Conservation (phyloP, 2,797 vertebrate species). For the Leptoclinus maculatus region DNA sequence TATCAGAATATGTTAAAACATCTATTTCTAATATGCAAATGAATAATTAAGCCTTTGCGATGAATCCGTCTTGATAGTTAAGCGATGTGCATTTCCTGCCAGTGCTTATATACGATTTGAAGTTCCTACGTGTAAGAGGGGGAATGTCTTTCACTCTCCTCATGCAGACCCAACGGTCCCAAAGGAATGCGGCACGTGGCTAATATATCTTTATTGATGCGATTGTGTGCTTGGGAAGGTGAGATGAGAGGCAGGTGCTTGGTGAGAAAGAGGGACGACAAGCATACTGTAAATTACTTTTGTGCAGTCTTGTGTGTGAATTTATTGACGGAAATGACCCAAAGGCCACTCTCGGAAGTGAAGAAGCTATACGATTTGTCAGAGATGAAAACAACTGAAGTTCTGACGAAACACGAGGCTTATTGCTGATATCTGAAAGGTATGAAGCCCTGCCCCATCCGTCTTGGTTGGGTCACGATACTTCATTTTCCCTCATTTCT, state of each 20-base stretch:
- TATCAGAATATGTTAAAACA: constrained; percentile 25
- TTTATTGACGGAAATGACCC: constrained; percentile 61
- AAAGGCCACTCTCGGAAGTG: constrained; percentile 42
- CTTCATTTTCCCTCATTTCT: constrained; percentile 79
- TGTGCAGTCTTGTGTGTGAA: constrained; percentile 32
- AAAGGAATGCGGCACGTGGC: not conserved
- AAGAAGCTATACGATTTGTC: constrained; percentile 48
- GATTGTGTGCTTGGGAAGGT: constrained; percentile 20
- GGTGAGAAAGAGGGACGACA: constrained; percentile 18
- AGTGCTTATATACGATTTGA: not conserved
- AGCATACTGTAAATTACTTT: constrained; percentile 38
- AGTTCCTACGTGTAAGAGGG: constrained; percentile 9
- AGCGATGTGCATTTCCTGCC: not conserved
- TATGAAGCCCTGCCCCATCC: constrained; percentile 55
- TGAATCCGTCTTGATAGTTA: not conserved
- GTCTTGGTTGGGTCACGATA: constrained; percentile 68
- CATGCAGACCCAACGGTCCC: not conserved
- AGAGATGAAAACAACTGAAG: constrained; percentile 59
- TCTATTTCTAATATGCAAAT: constrained; percentile 28
- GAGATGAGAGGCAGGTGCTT: constrained; percentile 45
- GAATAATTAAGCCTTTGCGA: constrained; percentile 1
- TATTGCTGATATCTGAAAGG: constrained; percentile 61
- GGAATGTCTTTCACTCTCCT: constrained; percentile 8
- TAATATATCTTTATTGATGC: constrained; percentile 23
- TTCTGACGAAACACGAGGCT: constrained; percentile 50